phyloP scores from a whole-genome alignment of 2,113 vertebrate genomes.

The Cephalophus harveyi region DNA sequence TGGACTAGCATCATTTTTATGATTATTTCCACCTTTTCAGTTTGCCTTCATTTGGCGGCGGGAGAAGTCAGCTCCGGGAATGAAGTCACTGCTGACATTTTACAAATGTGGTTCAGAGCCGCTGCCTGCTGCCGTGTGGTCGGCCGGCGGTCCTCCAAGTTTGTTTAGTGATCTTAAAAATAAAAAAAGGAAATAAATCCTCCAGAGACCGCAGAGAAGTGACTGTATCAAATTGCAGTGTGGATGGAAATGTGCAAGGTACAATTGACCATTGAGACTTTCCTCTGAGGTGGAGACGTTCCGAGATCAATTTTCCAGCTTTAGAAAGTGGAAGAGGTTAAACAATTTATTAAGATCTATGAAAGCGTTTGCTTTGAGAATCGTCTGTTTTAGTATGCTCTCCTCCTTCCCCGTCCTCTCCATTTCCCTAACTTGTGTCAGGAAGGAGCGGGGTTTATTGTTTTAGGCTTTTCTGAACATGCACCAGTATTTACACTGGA shows the following conservation, averaged over 20 bases:
- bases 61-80: constrained; percentile 84
- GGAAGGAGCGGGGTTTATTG: constrained; percentile 94
- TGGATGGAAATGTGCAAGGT: constrained; percentile 89
- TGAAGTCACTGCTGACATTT: constrained; percentile 83
- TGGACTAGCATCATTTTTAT: constrained; percentile 94
- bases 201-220: constrained; percentile 86
- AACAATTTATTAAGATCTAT: constrained; percentile 82
- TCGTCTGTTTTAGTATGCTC: constrained; percentile 77
- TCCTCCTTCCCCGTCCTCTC: constrained; percentile 85
- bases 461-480: constrained; percentile 99
- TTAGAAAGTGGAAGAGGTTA: constrained; percentile 81
- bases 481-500: constrained; percentile 98
- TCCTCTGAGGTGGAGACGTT: constrained; percentile 79
- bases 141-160: constrained; percentile 79
- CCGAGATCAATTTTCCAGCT: constrained; percentile 83
- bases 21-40: constrained; percentile 94
- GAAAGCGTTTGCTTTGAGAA: constrained; percentile 79
- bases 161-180: constrained; percentile 80
- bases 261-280: constrained; percentile 85
- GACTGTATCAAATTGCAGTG: constrained; percentile 89
- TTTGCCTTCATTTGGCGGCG: constrained; percentile 86
- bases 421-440: constrained; percentile 88
- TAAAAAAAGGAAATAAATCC: constrained; percentile 77
- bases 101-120: constrained; percentile 80
- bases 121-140: constrained; percentile 82